Conservation (phyloP, 2,797 vertebrate species). For the Gambelia wislizenii region DNA sequence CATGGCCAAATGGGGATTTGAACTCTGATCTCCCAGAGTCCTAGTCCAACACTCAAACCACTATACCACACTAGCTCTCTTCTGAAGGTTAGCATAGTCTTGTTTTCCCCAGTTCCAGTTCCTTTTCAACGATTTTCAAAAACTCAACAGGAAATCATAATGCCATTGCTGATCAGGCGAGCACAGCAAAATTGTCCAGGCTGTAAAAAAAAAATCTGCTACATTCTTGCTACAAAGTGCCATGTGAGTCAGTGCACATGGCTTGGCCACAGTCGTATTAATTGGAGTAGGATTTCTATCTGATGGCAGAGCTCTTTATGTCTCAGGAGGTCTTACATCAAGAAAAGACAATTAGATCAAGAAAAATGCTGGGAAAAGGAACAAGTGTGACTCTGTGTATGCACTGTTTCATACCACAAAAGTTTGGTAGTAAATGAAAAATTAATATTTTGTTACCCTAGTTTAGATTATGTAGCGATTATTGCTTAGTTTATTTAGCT, state of each 20-base stretch:
- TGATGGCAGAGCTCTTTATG: background rate
- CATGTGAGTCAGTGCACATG: background rate
- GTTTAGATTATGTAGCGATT: too few relatives aligned
- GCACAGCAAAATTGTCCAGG: background rate
- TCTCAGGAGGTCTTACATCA: background rate
- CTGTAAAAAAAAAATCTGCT: background rate
- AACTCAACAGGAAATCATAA: slow-evolving; percentile 1
- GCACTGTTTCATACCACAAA: background rate
- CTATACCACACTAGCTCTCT: too few relatives aligned
- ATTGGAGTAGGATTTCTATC: background rate
- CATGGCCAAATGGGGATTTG: too few relatives aligned
- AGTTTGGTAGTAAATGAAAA: background rate
- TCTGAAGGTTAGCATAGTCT: too few relatives aligned
- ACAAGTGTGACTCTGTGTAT: background rate
- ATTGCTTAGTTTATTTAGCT: background rate
- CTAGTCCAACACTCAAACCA: too few relatives aligned
- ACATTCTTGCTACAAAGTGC: background rate
- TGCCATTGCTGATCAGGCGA: background rate
- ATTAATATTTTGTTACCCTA: background rate
- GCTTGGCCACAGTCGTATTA: background rate
- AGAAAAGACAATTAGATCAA: background rate
- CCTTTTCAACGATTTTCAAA: background rate
- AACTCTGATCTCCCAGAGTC: too few relatives aligned
- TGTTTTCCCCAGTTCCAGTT: background rate
- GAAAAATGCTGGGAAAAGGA: background rate